Evolutionary conservation across 2,113 vertebrate genomes (phyloP).

Genomic region (Calypte anna): DNA sequence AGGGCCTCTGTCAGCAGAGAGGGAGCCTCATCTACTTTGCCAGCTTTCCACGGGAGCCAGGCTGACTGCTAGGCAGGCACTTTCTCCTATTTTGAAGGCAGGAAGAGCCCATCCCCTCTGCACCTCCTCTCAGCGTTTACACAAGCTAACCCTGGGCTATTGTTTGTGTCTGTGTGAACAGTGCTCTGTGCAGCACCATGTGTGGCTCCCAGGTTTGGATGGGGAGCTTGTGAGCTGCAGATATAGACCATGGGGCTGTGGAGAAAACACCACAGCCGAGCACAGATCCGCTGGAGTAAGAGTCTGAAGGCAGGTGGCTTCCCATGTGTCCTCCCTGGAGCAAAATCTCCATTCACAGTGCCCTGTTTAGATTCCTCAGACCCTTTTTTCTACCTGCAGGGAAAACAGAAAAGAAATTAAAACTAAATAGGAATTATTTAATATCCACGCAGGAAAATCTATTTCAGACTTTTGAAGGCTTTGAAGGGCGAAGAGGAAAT

Average conservation of each 20-base stretch:
- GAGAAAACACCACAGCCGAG: rapidly evolving
- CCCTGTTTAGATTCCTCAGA: not conserved
- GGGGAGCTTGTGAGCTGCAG: not conserved
- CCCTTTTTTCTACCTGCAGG: not conserved
- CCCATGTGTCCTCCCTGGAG: not conserved
- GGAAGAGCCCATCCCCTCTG: not conserved
- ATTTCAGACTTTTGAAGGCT: not conserved
- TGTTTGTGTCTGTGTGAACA: not conserved
- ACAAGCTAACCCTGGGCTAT: not conserved
- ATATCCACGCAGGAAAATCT: not conserved
- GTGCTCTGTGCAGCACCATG: not conserved
- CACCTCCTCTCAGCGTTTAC: not conserved
- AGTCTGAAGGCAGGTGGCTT: rapidly evolving
- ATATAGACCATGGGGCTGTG: not conserved
- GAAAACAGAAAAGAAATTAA: not conserved
- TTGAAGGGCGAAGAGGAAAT: not conserved
- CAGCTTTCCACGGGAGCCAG: not conserved
- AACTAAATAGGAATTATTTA: not conserved
- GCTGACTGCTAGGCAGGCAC: not conserved
- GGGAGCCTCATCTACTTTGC: not conserved
- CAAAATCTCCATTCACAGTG: rapidly evolving
- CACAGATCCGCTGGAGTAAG: not conserved
- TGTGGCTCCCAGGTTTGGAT: not conserved
- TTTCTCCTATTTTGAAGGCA: not conserved
- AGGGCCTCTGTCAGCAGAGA: not conserved